A percentile compares a stretch with the other conserved stretches of the same genome.
Conservation (phyloP, 1,140 invertebrate genomes). For the Hypothenemus hampei region DNA sequence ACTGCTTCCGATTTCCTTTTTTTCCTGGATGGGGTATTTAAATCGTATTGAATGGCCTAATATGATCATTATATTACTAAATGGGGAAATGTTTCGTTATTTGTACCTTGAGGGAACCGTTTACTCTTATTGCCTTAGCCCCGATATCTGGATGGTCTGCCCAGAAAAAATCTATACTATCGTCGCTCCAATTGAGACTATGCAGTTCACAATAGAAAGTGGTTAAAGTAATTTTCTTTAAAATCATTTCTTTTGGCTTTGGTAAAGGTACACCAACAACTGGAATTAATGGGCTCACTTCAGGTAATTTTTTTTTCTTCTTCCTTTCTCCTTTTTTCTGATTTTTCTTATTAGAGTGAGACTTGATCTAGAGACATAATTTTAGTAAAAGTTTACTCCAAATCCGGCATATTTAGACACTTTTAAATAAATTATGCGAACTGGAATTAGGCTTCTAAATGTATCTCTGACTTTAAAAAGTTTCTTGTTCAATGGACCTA, state of each 20-base stretch:
- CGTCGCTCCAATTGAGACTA: conserved; percentile 38
- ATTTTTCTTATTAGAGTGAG: conserved; percentile 20
- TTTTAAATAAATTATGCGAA: conserved; percentile 48
- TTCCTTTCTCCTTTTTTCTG: conserved; percentile 21
- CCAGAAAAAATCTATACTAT: conserved; percentile 38
- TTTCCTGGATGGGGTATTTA: background rate
- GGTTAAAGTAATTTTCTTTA: conserved; percentile 35
- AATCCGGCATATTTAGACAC: conserved; percentile 36
- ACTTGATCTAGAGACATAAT: conserved; percentile 6
- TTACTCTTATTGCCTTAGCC: conserved; percentile 23
- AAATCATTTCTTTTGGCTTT: conserved; percentile 26
- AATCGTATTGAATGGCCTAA: conserved; percentile 13
- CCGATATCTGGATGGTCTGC: conserved; percentile 29
- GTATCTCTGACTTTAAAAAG: conserved; percentile 49
- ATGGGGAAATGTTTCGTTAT: background rate
- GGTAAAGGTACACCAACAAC: background rate
- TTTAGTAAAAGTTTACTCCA: conserved; percentile 4
- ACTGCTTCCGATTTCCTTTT: background rate
- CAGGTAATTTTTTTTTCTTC: conserved; percentile 18
- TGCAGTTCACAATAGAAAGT: conserved; percentile 36
- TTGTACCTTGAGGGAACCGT: conserved; percentile 34
- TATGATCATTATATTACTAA: too few species aligned
- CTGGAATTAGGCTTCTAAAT: conserved; percentile 47
- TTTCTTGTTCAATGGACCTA: conserved; percentile 47
- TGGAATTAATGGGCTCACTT: background rate